Evolutionary conservation across 2,888 invertebrate genomes (phyloP).

Genomic region (Perdita meconis): DNA sequence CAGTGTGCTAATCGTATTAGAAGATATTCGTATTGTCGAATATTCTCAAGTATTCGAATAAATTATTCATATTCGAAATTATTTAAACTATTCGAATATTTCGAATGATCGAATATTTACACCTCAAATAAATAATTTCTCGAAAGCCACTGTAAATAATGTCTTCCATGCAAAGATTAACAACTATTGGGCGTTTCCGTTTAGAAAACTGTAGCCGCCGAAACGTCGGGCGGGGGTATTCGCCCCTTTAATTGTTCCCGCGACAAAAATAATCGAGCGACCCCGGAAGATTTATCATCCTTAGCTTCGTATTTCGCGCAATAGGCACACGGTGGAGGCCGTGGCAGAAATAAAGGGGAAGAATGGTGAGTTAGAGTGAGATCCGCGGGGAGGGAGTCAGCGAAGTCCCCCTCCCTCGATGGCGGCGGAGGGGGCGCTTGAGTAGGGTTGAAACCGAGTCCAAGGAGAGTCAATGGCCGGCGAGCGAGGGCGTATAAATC

Average conservation of each 20-base stretch:
- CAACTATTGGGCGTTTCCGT: not conserved
- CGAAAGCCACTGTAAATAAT: not conserved
- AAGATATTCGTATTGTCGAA: no score
- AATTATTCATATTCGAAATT: no score
- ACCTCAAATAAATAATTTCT: no score
- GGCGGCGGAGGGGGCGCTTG: conserved; percentile 14
- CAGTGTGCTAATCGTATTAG: no score
- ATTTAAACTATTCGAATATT: no score
- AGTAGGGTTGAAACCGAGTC: conserved; percentile 63
- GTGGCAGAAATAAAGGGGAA: conserved; percentile 47
- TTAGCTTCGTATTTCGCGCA: conserved; percentile 38
- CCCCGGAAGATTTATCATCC: conserved; percentile 38
- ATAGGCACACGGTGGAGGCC: conserved; percentile 27
- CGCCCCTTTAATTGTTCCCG: conserved; percentile 17
- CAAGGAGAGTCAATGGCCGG: conserved; percentile 76
- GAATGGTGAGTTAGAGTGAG: conserved; percentile 38
- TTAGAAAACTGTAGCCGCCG: not conserved
- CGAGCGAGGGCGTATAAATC: conserved; percentile 77
- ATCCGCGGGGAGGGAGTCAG: conserved; percentile 14
- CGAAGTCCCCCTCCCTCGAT: no score
- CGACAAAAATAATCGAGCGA: conserved; percentile 42
- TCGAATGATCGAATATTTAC: no score
- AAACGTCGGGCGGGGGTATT: not conserved
- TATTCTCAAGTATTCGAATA: no score
- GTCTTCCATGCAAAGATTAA: no score